phyloP scores from a whole-genome alignment of 2,888 invertebrate species.

The Argynnis bischoffii region DNA sequence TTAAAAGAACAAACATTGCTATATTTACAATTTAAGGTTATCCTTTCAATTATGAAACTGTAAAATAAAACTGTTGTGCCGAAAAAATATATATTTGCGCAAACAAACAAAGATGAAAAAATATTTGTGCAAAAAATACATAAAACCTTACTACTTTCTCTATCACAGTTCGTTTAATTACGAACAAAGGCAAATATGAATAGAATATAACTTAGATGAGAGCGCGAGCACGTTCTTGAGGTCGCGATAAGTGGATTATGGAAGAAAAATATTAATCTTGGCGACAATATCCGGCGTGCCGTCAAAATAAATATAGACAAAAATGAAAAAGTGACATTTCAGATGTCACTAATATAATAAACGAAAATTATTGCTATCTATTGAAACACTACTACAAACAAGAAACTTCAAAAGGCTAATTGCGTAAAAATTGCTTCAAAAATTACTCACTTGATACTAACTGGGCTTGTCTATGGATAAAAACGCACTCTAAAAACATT shows the following conservation, averaged over 20 bases:
- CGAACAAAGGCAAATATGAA: conserved; percentile 4
- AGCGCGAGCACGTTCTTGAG: conserved; percentile 7
- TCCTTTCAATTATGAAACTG: no score
- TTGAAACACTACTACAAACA: background rate
- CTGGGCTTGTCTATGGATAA: no score
- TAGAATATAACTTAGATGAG: background rate
- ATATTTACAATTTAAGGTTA: no score
- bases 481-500: no score
- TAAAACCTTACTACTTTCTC: background rate
- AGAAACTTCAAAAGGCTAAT: background rate
- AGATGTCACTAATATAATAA: conserved; percentile 11
- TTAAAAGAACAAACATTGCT: no score
- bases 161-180: background rate
- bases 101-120: no score
- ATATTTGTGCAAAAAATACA: background rate
- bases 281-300: conserved; percentile 29
- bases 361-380: background rate
- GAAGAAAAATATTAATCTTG: conserved; percentile 30
- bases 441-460: no score
- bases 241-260: conserved; percentile 25
- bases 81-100: no score
- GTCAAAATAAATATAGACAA: conserved; percentile 19
- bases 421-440: no score
- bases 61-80: no score
- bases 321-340: conserved; percentile 15